phyloP scores from a whole-genome alignment of 2,888 invertebrate species.

The Thereva unica region DNA sequence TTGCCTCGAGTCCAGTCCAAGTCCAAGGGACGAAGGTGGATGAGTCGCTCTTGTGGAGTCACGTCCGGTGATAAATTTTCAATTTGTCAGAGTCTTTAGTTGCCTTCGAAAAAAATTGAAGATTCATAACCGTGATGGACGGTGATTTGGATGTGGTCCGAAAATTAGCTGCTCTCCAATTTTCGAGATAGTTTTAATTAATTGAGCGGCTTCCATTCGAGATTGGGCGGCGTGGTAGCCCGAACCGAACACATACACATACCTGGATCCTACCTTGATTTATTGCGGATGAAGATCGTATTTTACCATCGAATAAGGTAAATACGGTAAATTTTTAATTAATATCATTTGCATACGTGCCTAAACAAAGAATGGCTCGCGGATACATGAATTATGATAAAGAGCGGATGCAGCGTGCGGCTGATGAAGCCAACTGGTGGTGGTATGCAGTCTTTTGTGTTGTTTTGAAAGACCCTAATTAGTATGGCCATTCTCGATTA shows the following conservation, averaged over 20 bases:
- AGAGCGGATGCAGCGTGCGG: neutral
- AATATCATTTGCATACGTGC: conserved; percentile 22
- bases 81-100: conserved; percentile 27
- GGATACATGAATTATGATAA: conserved; percentile 20
- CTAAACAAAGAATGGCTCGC: conserved; percentile 11
- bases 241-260: too few relatives aligned
- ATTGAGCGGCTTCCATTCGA: neutral
- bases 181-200: conserved; percentile 20
- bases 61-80: conserved; percentile 35
- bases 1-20: neutral
- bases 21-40: neutral
- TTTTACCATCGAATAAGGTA: neutral
- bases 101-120: neutral
- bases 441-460: too few relatives aligned
- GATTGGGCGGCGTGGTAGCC: too few relatives aligned
- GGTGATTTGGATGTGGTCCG: neutral
- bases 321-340: conserved; percentile 18
- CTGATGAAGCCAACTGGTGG: too few relatives aligned
- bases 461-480: too few relatives aligned
- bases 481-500: too few relatives aligned
- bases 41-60: conserved; percentile 17
- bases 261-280: conserved; percentile 13
- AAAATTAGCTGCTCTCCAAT: conserved; percentile 15
- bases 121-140: neutral
- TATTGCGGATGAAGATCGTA: conserved; percentile 6